Evolutionary conservation across 2,888 invertebrate genomes (phyloP), one percentile per base, ranked within the genome.

Genomic region (Ceraclea dissimilis): DNA sequence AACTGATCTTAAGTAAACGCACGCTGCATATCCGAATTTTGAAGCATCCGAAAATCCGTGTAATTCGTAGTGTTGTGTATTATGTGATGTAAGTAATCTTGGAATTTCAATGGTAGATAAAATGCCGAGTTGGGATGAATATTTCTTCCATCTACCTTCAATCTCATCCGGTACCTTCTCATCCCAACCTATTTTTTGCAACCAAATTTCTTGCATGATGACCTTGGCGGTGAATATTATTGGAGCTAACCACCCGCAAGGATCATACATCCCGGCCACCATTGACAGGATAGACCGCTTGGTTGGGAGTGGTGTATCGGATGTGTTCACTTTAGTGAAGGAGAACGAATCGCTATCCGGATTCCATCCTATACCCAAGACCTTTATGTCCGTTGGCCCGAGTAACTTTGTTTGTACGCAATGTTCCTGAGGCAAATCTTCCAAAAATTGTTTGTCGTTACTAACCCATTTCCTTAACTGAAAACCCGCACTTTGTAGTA

Each of bases 11-110:
- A 46, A 16, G 13, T 46, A 46, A 19, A 46, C 19, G 11, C 19
- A 46, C 8, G 19, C 46, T 4, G 19, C 46, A 46, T 46, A 46
- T 19, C 46, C 46, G 6, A 46, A 8, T 19, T 46, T 46, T 18
- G 19, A 19, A 8, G 46, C 46, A 46, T 46, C 46, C 20, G 46
- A 46, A 46, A 46, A 46, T 4, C 46, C 46, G 20, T 46, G 46
- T 46, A 46, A 16, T 13, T 46, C 46, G 13, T 46, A 46, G 10
- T 18, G 20, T 11, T 11, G 18, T 18, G 19, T 19, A 18, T 2
- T 46, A 5, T 10, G 11, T 18, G 18, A 4, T 2, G 18, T 46
- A n/a, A 46, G 2, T 6, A 18, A 46, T 19, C 46, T 2, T 18
- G 18, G 19, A 46, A 46, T 46, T 13, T 46, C 18, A n/a, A 46